Evolutionary conservation across 2,888 invertebrate species (phyloP).

Genomic region (Zeuzera pyrina): DNA sequence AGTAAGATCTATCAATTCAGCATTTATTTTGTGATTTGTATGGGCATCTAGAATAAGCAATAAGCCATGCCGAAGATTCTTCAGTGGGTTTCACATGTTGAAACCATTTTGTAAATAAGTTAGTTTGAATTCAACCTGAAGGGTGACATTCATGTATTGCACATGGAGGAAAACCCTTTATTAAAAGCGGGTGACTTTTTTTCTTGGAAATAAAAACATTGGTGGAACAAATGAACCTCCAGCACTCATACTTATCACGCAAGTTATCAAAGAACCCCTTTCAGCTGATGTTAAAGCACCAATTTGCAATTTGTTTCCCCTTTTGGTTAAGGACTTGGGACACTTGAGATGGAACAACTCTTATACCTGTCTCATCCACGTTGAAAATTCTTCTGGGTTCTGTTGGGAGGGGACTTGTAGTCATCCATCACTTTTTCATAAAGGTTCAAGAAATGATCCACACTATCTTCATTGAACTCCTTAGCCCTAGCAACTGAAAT

Average conservation of each 20-base stretch:
- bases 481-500: slow-evolving; percentile 2
- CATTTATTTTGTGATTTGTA: too few relatives aligned
- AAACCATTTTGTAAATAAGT: slow-evolving; percentile 16
- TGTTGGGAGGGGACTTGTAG: slow-evolving; percentile 10
- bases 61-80: slow-evolving; percentile 9
- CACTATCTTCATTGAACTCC: slow-evolving; percentile 1
- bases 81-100: slow-evolving; percentile 10
- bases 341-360: slow-evolving; percentile 25
- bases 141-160: slow-evolving; percentile 13
- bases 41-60: too few relatives aligned
- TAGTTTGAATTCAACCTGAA: slow-evolving; percentile 13
- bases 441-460: slow-evolving; percentile 1
- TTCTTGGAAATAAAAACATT: slow-evolving; percentile 21
- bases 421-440: slow-evolving; percentile 2
- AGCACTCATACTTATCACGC: slow-evolving; percentile 18
- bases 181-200: slow-evolving; percentile 12
- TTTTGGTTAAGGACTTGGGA: slow-evolving; percentile 22
- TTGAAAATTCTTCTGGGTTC: slow-evolving; percentile 32
- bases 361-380: slow-evolving; percentile 34
- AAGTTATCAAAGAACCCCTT: slow-evolving; percentile 22
- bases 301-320: slow-evolving; percentile 30
- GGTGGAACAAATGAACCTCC: slow-evolving; percentile 18
- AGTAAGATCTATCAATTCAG: too few relatives aligned
- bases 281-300: slow-evolving; percentile 28
- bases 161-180: slow-evolving; percentile 18